phyloP scores from a whole-genome alignment of 1,140 invertebrate genomes.

The Argopecten irradians region DNA sequence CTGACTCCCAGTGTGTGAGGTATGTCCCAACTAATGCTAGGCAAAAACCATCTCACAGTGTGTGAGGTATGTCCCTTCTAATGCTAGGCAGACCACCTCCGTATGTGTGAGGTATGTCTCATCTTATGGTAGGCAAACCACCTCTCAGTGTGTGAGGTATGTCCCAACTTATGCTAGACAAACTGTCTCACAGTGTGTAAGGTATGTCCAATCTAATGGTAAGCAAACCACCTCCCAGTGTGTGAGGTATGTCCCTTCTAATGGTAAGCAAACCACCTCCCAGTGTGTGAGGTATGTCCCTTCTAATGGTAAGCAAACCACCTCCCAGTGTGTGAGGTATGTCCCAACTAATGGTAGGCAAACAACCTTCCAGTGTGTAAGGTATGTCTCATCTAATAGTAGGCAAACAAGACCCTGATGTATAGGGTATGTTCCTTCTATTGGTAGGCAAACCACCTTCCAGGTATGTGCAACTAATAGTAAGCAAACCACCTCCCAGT shows the following conservation, averaged over 20 bases:
- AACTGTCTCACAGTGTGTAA: not conserved
- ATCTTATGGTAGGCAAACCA: no score
- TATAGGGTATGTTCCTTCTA: not conserved
- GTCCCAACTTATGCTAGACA: not conserved
- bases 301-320: not conserved
- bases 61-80: not conserved
- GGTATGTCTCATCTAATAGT: not conserved
- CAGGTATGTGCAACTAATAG: no score
- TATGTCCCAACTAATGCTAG: not conserved
- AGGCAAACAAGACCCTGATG: no score
- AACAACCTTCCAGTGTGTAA: no score
- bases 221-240: not conserved
- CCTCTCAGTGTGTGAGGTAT: not conserved
- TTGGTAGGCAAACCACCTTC: not conserved
- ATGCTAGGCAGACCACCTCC: not conserved
- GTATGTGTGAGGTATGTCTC: not conserved
- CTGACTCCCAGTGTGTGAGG: no score
- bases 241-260: not conserved
- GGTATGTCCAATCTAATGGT: not conserved
- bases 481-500: not conserved
- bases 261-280: not conserved
- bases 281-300: no score
- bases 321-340: slow-evolving; percentile 3
- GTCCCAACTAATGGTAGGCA: not conserved
- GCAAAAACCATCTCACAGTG: not conserved